Evolutionary conservation across 2,797 vertebrate species (phyloP).

Genomic region (Dendrocincla tyrannina): DNA sequence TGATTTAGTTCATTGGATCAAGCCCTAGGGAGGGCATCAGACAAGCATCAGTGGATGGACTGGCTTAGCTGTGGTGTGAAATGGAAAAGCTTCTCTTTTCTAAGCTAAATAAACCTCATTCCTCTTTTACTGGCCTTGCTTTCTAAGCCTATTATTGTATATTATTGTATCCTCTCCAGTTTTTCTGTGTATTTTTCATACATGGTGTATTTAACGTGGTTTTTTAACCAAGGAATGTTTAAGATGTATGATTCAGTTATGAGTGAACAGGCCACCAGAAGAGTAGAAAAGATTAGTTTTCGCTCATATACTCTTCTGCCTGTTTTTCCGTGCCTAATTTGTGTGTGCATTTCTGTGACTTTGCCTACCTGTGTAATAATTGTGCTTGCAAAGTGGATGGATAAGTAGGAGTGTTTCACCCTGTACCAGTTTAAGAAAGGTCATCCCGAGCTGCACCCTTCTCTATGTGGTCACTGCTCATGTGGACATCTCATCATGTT

Average conservation of each 20-base stretch:
- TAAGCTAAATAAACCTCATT: background rate
- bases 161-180: background rate
- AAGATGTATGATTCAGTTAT: background rate
- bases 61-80: background rate
- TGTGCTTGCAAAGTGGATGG: background rate
- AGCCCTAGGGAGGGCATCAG: background rate
- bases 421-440: background rate
- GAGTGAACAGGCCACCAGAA: background rate
- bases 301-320: background rate
- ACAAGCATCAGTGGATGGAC: background rate
- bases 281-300: background rate
- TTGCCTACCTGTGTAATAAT: background rate
- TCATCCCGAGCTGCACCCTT: background rate
- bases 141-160: background rate
- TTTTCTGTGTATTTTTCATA: background rate
- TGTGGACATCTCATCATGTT: background rate
- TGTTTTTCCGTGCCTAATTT: background rate
- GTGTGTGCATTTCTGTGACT: background rate
- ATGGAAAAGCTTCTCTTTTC: background rate
- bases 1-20: background rate
- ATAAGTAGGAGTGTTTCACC: background rate
- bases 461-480: background rate
- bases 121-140: background rate
- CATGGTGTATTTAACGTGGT: background rate
- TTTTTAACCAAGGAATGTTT: background rate